Percentiles rank a stretch among this genome's conserved stretches.
phyloP scores from a whole-genome alignment of 2,797 vertebrate species.

The Pseudomugil tenellus region DNA sequence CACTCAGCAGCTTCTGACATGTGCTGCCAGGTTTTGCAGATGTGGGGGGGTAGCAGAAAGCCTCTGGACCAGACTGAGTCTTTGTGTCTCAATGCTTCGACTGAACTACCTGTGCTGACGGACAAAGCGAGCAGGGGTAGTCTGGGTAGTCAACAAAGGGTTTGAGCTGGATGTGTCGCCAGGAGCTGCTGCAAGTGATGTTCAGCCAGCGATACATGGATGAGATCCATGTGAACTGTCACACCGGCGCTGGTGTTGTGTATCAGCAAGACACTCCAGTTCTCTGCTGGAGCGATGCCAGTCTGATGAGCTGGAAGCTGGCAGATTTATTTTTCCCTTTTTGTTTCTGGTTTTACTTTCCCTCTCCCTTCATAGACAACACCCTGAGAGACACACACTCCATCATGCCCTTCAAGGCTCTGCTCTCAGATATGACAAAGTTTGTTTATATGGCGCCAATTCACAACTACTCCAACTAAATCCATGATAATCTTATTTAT shows the following conservation, averaged over 20 bases:
- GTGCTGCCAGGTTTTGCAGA: constrained; percentile 39
- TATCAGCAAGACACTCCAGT: constrained; percentile 57
- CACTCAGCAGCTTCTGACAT: constrained; percentile 43
- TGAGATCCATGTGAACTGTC: constrained; percentile 61
- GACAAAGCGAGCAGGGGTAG: constrained; percentile 56
- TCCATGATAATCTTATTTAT: background rate
- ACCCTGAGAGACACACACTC: constrained; percentile 27
- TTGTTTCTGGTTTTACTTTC: background rate
- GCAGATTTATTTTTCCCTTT: constrained; percentile 7
- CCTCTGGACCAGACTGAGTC: constrained; percentile 33
- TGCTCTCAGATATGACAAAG: constrained; percentile 34
- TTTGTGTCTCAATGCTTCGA: constrained; percentile 36
- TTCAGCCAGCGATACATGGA: constrained; percentile 64
- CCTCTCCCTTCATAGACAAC: constrained; percentile 13
- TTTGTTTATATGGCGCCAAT: background rate
- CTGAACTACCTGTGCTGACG: constrained; percentile 48
- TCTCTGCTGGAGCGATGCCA: constrained; percentile 64
- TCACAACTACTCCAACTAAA: background rate
- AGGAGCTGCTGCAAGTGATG: constrained; percentile 63
- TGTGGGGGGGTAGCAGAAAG: background rate
- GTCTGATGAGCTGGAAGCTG: constrained; percentile 62
- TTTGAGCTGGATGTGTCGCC: constrained; percentile 48
- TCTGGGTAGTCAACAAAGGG: constrained; percentile 70
- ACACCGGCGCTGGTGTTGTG: constrained; percentile 47
- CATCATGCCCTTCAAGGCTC: constrained; percentile 41